phyloP scores from a whole-genome alignment of 1,140 invertebrate genomes.

The Drosophila parvula region DNA sequence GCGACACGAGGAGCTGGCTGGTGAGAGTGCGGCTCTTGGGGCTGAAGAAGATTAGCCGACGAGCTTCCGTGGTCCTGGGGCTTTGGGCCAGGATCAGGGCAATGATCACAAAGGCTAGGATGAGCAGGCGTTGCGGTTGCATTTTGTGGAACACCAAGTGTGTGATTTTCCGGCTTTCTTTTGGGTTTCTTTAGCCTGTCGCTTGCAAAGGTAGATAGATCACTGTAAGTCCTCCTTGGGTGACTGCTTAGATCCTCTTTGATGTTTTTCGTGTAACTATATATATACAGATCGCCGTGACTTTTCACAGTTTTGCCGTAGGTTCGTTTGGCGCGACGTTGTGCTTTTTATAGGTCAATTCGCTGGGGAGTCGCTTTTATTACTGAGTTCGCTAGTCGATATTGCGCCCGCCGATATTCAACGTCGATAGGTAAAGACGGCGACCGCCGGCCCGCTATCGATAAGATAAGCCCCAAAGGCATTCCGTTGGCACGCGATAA shows the following conservation, averaged over 20 bases:
- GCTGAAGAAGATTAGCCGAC: constrained; percentile 67
- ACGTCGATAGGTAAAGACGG: constrained; percentile 42
- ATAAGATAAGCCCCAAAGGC: constrained; percentile 53
- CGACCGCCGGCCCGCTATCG: constrained; percentile 36
- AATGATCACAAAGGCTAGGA: constrained; percentile 26
- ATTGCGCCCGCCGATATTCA: constrained; percentile 57
- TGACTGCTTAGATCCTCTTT: background rate
- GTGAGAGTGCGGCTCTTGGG: constrained; percentile 42
- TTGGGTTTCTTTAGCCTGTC: background rate
- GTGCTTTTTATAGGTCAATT: constrained; percentile 5
- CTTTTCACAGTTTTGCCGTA: background rate
- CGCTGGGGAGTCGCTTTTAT: constrained; percentile 47
- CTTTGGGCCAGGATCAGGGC: constrained; percentile 47
- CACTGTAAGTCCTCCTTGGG: background rate
- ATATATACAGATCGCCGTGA: background rate
- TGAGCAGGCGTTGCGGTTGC: constrained; percentile 50
- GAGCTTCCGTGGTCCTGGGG: constrained; percentile 33
- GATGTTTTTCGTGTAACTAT: background rate
- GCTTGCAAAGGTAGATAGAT: background rate
- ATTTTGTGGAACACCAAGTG: constrained; percentile 13
- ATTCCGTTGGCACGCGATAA: constrained; percentile 49
- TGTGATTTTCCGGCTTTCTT: background rate
- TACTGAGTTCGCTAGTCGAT: constrained; percentile 45
- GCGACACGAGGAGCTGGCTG: constrained; percentile 69
- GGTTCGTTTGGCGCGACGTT: constrained; percentile 12